Conservation (phyloP, 1,140 invertebrate species). For the Pissodes strobi region DNA sequence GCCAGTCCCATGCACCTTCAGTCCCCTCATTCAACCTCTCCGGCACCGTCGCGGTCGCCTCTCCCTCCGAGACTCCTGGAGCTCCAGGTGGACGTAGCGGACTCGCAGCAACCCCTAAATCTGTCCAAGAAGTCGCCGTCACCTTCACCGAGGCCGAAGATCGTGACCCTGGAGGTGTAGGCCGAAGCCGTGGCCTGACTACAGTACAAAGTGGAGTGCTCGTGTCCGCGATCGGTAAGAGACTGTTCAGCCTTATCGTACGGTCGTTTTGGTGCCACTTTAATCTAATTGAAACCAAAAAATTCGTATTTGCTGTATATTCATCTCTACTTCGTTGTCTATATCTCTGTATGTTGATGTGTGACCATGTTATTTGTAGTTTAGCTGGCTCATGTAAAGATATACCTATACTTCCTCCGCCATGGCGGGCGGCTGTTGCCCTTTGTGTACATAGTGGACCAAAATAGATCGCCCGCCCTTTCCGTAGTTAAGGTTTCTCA, state of each 20-base stretch:
- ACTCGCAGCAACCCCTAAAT: conserved; percentile 82
- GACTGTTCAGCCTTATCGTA: conserved; percentile 23
- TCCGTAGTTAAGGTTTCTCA: conserved; percentile 48
- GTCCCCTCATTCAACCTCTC: conserved; percentile 59
- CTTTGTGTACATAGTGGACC: conserved; percentile 55
- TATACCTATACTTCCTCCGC: conserved; percentile 47
- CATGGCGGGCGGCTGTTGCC: conserved; percentile 44
- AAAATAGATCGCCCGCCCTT: conserved; percentile 39
- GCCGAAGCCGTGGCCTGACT: conserved; percentile 13
- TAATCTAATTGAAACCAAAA: conserved; percentile 66
- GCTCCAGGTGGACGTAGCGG: conserved; percentile 78
- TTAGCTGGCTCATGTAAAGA: conserved; percentile 44
- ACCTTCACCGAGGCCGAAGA: conserved; percentile 69
- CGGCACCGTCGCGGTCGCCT: conserved; percentile 54
- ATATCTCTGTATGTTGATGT: conserved; percentile 49
- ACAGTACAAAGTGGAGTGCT: conserved; percentile 54
- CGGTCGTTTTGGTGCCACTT: conserved; percentile 54
- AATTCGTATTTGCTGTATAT: conserved; percentile 58
- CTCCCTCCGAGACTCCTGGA: conserved; percentile 67
- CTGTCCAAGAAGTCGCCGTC: conserved; percentile 86
- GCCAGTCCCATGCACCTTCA: conserved; percentile 55
- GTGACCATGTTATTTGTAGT: conserved; percentile 40
- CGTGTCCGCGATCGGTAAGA: conserved; percentile 23
- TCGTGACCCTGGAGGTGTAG: conserved; percentile 65
- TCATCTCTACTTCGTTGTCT: conserved; percentile 45